Evolutionary conservation across 30 jellyfish, hydroid and myxozoan genomes (phyloP).

Genomic region (Pelagia noctiluca): DNA sequence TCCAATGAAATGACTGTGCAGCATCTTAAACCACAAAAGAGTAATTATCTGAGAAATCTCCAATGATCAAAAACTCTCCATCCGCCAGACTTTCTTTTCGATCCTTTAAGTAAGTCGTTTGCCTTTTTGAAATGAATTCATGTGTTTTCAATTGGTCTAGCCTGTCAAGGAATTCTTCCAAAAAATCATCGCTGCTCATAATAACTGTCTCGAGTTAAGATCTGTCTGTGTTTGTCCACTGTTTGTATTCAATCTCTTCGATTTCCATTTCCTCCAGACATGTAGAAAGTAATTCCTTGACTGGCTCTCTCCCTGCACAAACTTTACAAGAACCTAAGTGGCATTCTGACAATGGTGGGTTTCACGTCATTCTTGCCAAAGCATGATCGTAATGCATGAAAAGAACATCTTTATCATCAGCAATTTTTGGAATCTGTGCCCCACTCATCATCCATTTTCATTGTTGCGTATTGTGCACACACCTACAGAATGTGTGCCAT

Average conservation of each 20-base stretch:
- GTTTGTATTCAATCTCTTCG: too few species aligned
- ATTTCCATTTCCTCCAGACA: too few species aligned
- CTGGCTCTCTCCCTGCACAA: constrained; percentile 48
- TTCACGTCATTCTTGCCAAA: constrained; percentile 30
- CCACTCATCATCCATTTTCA: constrained; percentile 55
- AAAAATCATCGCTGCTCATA: constrained; percentile 35
- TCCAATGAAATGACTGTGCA: too few species aligned
- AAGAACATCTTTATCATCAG: constrained; percentile 35
- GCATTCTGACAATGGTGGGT: constrained; percentile 48
- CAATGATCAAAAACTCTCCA: constrained; percentile 24
- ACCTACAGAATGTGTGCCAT: constrained; percentile 63
- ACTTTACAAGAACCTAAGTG: constrained; percentile 15
- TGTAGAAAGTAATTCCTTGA: constrained; percentile 10
- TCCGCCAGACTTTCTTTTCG: too few species aligned
- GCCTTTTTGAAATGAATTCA: constrained; percentile 51
- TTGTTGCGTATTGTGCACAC: constrained; percentile 68
- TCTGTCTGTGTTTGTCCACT: constrained; percentile 56
- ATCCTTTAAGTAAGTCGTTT: too few species aligned
- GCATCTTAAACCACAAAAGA: too few species aligned
- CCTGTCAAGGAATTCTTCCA: neutral
- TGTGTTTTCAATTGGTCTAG: constrained; percentile 20
- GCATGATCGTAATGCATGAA: constrained; percentile 26
- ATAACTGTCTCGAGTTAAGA: constrained; percentile 48
- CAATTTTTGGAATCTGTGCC: neutral
- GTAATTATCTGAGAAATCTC: constrained; percentile 61